A percentile compares a stretch with the other conserved stretches of the same genome.
phyloP scores from a whole-genome alignment of 2,888 invertebrate genomes.

The Cheiracanthium punctorium region DNA sequence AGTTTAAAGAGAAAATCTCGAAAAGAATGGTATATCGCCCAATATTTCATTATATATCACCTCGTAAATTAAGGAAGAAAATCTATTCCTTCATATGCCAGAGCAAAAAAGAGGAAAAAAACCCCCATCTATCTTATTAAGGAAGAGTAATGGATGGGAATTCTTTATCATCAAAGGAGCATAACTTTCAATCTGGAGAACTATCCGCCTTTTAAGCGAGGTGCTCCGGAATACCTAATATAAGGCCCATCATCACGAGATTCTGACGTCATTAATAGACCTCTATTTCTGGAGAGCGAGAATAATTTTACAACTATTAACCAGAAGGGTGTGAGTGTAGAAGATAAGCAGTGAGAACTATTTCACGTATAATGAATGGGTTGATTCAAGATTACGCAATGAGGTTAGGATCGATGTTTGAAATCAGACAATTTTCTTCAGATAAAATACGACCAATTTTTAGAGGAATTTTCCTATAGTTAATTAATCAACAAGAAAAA shows the following conservation, averaged over 20 bases:
- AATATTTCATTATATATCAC: too few relatives aligned
- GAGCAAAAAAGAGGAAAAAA: background rate
- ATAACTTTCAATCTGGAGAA: background rate
- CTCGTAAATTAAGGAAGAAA: background rate
- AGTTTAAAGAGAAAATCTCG: too few relatives aligned
- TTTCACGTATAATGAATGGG: too few relatives aligned
- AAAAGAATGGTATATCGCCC: too few relatives aligned
- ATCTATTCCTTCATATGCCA: background rate
- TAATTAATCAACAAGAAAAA: too few relatives aligned
- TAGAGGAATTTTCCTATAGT: too few relatives aligned
- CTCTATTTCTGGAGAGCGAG: background rate
- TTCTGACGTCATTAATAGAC: background rate
- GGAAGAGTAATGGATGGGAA: constrained; percentile 46
- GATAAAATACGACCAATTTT: too few relatives aligned
- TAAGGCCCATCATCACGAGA: background rate
- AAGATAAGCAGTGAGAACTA: background rate
- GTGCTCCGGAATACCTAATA: background rate
- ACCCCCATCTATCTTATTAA: background rate
- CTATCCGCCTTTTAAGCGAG: background rate
- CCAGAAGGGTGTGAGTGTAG: background rate
- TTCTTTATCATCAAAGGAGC: constrained; percentile 29
- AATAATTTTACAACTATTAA: background rate
- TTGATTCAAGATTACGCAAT: too few relatives aligned
- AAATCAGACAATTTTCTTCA: too few relatives aligned
- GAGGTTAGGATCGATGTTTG: too few relatives aligned